phyloP scores from a whole-genome alignment of 2,113 vertebrate species.

The Sisor rabdophorus region DNA sequence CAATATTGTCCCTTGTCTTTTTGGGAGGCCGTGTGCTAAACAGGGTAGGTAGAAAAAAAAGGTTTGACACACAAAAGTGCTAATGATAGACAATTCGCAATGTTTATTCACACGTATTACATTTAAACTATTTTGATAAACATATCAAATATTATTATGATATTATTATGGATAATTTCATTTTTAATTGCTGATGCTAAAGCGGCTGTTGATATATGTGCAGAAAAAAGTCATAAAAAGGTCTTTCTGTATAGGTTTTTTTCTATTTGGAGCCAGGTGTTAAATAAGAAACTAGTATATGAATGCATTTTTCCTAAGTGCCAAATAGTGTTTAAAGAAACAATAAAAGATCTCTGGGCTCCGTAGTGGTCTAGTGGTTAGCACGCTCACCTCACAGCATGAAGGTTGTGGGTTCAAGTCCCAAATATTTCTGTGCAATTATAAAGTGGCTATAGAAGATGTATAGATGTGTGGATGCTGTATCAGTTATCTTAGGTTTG shows the following conservation, averaged over 20 bases:
- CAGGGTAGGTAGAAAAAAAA: constrained; percentile 36
- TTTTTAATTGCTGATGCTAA: background rate
- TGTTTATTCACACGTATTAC: background rate
- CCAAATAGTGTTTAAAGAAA: background rate
- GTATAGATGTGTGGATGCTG: background rate
- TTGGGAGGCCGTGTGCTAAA: constrained; percentile 42
- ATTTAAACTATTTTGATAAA: background rate
- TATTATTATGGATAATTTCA: background rate
- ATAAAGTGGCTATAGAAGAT: no score
- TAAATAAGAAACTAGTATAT: background rate
- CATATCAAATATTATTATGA: background rate
- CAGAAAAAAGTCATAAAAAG: background rate
- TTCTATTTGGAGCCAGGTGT: background rate
- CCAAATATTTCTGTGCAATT: no score
- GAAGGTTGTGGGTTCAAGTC: no score
- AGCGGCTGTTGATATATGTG: background rate
- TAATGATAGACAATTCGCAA: constrained; percentile 6
- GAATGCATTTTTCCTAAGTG: background rate
- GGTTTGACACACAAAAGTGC: constrained; percentile 36
- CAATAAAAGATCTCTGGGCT: background rate
- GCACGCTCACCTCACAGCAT: no score
- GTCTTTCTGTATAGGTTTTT: background rate
- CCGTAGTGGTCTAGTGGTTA: no score
- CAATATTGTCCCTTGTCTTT: constrained; percentile 26
- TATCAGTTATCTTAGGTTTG: no score